Base-by-base conservation (phyloP, 2,888 invertebrate species). In the Melanchra persicariae region DNA sequence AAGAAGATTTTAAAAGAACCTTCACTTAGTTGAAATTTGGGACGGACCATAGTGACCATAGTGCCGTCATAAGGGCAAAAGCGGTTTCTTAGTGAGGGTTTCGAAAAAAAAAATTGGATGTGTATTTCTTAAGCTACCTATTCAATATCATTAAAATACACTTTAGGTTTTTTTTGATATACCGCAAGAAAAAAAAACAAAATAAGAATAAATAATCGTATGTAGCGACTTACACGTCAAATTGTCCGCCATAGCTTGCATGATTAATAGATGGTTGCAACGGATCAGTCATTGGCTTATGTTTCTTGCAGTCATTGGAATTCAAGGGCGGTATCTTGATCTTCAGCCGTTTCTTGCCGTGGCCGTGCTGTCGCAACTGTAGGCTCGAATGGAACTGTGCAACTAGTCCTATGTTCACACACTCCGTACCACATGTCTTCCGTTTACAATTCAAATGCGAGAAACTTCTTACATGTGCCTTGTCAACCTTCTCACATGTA, bases 221-320 rank as follows among this genome's bases (percentile, higher is more conserved):
- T 54, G 5, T 34, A 52, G 51, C 34, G 15, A 89, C 94, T 93
- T 89, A 95, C 95, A 93, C 87, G 43, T 91, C 79, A 89, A 94
- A 94, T 55, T 88, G 84, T 74, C 94, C 94, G 65, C 93, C 94
- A 84, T 87, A 91, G 75, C 91, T 91, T 68, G 87, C 88, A 86
- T 93, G 90, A 60, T 89, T 86, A 62, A 86, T 52, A 51, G 90
- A 89, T 19, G 94, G 93, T 74, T 90, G 88, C 77, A 85, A 75
- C 74, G 91, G 85, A 63, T 93, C 92, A 91, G 90, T 93, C 94
- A 95, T 95, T 93, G 88, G 88, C 59, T 86, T 88, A 64, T 69
- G 64, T 86, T 72, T 83, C 62, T 85, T 87, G 78, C 82, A 81
- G 59, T 85, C 91, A 90, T 92, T 88, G 57, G 88, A 81, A 70